Base-by-base conservation (phyloP, 2,888 invertebrate genomes). In the Ectobius pallidus region DNA sequence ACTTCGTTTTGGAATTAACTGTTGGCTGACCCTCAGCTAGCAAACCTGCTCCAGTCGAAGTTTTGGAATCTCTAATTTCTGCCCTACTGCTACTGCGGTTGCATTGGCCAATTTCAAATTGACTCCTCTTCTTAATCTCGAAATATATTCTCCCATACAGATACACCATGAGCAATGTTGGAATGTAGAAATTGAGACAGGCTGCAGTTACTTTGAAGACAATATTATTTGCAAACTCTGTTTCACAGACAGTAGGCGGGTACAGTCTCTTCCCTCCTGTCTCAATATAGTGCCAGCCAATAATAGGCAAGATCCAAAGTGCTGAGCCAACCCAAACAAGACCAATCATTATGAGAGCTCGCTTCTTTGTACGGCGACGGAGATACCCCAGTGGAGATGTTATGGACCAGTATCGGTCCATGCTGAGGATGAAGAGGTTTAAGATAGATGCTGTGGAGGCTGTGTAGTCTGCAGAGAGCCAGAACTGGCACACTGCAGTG, bases 381-480 rank as follows among this genome's bases (percentile, higher is more conserved):
- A 86, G 78, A 78, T 86, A 86, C 71, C 83, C 80, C n/a, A 86
- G 78, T 2, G 86, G 86, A 3, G 83, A 81, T 18, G 84, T 84
- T 63, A 86, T 85, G 30, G 85, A 84, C 85, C 86, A 86, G 78
- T 86, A 86, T 20, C 85, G 80, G 77, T 85, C 85, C 62, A 84
- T 79, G 32, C 83, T 83, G 20, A 85, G 80, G 22, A 84, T 82
- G 77, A 87, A 86, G 42, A 88, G 82, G 78, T 88, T 88, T 62
- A 88, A 83, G 73, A 88, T 88, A 69, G 86, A 86, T 9, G 87
- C 87, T 0, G 87, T 88, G 78, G 85, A 85, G 71, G 88, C 88
- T 1, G 85, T 87, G 79, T 88, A 87, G 79, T 88, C 87, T 18
- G 85, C 84, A 3, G 84, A 85, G 44, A 87, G 83, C 87, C 87